Percentiles rank a stretch among this genome's conserved stretches.
Conservation (phyloP, 2,113 vertebrate genomes). For the Diglossa brunneiventris region DNA sequence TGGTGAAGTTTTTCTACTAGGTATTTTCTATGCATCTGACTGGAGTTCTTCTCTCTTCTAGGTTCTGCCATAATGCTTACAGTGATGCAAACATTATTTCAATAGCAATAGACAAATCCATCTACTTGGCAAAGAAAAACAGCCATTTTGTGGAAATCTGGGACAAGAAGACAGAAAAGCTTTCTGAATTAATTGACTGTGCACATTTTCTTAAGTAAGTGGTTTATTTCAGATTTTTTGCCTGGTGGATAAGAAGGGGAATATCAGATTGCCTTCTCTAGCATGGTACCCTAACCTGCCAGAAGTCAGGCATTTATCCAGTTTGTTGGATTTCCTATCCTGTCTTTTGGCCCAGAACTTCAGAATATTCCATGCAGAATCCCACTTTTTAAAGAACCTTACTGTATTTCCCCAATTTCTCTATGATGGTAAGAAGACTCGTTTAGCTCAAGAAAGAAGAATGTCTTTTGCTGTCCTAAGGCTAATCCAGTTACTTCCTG, state of each 20-base stretch:
- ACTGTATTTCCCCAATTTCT: neutral
- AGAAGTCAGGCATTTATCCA: neutral
- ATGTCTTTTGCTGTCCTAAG: neutral
- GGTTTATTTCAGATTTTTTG: neutral
- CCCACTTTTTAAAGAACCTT: neutral
- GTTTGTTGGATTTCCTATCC: neutral
- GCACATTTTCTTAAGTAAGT: constrained; percentile 84
- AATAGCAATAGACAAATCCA: constrained; percentile 85
- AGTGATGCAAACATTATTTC: constrained; percentile 86
- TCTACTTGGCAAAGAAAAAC: constrained; percentile 90
- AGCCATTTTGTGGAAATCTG: constrained; percentile 88
- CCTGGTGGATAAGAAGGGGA: neutral
- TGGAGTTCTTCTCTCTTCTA: constrained; percentile 32
- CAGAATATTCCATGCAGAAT: neutral
- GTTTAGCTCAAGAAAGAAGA: neutral
- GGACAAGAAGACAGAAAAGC: constrained; percentile 89
- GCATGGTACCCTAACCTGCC: neutral
- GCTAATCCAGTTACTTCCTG: neutral
- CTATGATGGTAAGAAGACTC: neutral
- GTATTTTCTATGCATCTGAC: neutral
- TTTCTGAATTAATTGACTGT: constrained; percentile 87
- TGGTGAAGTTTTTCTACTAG: neutral
- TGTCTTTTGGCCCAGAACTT: neutral
- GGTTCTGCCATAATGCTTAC: constrained; percentile 75
- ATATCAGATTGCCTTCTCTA: neutral